These are phyloP conservation scores for Pomacea maculata DNA, from an alignment of 1,140 invertebrate genomes.

Conservation along the genomic window DNA sequence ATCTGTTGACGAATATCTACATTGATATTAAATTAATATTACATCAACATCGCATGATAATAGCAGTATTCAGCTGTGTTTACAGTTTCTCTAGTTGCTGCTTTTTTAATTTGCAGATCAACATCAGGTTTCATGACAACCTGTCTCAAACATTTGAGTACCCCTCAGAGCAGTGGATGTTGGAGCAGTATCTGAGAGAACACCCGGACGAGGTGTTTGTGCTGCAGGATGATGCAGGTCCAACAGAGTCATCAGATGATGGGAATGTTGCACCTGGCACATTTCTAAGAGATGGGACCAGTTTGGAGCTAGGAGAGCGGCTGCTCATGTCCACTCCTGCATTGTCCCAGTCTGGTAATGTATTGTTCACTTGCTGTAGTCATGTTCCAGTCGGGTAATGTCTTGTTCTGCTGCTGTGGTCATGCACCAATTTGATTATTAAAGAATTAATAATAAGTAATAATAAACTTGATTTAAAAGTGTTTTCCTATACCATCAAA, in stretches of 20 bases:
- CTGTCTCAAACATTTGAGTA: conserved; percentile 42
- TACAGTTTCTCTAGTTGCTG: neutral
- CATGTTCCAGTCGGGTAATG: too few relatives aligned
- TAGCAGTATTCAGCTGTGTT: too few relatives aligned
- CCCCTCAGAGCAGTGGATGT: conserved; percentile 37
- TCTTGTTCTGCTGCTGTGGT: too few relatives aligned
- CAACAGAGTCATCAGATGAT: conserved; percentile 32
- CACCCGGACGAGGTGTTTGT: conserved; percentile 40
- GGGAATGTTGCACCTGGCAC: conserved; percentile 22
- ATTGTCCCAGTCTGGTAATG: conserved; percentile 30
- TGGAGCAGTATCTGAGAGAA: conserved; percentile 38
- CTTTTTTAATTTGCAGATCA: conserved; percentile 35
- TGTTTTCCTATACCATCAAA: too few relatives aligned
- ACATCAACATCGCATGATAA: too few relatives aligned
- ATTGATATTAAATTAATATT: too few relatives aligned
- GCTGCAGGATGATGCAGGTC: conserved; percentile 23
- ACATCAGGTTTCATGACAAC: conserved; percentile 41
- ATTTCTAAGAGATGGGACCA: conserved; percentile 12
- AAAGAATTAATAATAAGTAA: too few relatives aligned
- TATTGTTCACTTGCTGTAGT: neutral
- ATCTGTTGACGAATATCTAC: too few relatives aligned
- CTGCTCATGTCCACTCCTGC: conserved; percentile 39
- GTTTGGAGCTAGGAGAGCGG: conserved; percentile 13
- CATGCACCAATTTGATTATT: too few relatives aligned
- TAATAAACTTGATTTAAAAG: too few relatives aligned